Conservation (phyloP, 2,888 invertebrate genomes). For the Apamea monoglypha region DNA sequence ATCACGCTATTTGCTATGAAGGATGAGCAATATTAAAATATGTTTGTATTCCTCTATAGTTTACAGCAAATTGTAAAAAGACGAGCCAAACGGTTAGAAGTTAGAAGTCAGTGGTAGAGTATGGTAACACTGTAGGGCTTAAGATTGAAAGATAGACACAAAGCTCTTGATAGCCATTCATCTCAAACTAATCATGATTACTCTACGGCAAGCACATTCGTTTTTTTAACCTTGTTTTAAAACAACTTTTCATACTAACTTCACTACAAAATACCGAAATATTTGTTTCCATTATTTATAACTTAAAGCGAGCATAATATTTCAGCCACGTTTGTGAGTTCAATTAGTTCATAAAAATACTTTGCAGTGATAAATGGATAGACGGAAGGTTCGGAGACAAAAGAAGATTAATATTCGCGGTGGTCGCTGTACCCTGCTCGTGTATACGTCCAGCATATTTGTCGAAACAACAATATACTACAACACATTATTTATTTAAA, state of each 20-base stretch:
- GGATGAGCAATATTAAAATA: not conserved
- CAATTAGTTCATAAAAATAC: constrained; percentile 76
- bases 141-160: not conserved
- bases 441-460: constrained; percentile 57
- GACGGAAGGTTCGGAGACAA: constrained; percentile 70
- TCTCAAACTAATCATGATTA: not conserved
- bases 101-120: not conserved
- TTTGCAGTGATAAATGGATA: constrained; percentile 72
- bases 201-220: not conserved
- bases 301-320: constrained; percentile 62
- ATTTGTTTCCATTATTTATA: constrained; percentile 56
- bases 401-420: constrained; percentile 73
- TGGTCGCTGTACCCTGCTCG: constrained; percentile 50
- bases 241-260: constrained; percentile 17
- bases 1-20: not conserved
- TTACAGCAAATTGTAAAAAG: not conserved
- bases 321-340: constrained; percentile 68
- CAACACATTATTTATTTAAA: constrained; percentile 21
- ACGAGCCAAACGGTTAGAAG: not conserved
- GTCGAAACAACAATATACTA: constrained; percentile 33
- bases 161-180: not conserved
- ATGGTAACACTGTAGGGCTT: not conserved
- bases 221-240: not conserved
- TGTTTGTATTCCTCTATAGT: not conserved
- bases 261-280: constrained; percentile 38